Conservation (phyloP, 2,888 invertebrate species). For the Xestia xanthographa region DNA sequence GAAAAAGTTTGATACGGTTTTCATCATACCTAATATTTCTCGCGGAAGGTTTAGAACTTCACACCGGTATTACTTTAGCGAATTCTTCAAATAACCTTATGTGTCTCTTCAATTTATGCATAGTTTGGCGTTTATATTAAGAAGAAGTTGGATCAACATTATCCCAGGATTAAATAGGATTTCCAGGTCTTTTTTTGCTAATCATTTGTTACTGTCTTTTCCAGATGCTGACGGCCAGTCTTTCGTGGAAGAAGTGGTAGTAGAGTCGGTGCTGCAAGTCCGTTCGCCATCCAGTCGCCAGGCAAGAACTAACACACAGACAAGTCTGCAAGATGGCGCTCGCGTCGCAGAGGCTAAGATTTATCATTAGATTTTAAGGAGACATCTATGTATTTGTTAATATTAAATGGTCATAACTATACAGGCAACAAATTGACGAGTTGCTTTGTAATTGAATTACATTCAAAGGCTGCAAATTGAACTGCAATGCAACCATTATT, state of each 20-base stretch:
- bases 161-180: background rate
- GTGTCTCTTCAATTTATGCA: background rate
- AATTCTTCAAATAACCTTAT: background rate
- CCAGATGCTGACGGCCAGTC: conserved; percentile 80
- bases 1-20: background rate
- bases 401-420: background rate
- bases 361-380: conserved; percentile 38
- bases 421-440: background rate
- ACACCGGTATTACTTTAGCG: background rate
- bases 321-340: conserved; percentile 81
- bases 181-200: background rate
- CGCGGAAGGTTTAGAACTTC: background rate
- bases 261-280: conserved; percentile 85
- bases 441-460: background rate
- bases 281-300: conserved; percentile 79
- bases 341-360: conserved; percentile 79
- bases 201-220: conserved; percentile 46
- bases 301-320: conserved; percentile 79
- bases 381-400: background rate
- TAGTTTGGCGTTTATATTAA: background rate
- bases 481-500: background rate
- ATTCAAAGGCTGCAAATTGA: background rate
- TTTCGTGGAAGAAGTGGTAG: conserved; percentile 87
- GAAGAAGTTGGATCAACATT: background rate
- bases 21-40: background rate